Evolutionary conservation across 2,797 vertebrate species (phyloP).

Genomic region (Enteromius radiatus): DNA sequence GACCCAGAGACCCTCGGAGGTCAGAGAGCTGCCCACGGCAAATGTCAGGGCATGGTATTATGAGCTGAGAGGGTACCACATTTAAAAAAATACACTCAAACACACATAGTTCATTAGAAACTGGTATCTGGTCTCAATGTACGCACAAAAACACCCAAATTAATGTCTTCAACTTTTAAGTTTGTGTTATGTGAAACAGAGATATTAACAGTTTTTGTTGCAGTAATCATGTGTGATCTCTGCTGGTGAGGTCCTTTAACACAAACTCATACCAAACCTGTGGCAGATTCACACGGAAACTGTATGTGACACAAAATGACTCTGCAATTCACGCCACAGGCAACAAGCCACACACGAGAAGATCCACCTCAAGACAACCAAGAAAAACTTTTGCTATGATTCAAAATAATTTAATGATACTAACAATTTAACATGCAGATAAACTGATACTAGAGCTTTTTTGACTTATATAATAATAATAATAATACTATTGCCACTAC

Average conservation of each 20-base stretch:
- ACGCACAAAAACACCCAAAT: neutral
- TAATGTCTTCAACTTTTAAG: neutral
- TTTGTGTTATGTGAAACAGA: neutral
- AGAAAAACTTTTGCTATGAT: neutral
- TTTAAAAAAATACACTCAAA: neutral
- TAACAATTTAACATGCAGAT: neutral
- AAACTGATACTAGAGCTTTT: neutral
- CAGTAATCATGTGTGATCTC: conserved; percentile 60
- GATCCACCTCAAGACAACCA: neutral
- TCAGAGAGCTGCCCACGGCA: conserved; percentile 29
- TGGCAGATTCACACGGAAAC: conserved; percentile 4
- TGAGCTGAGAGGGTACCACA: neutral
- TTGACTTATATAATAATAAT: neutral
- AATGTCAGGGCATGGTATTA: conserved; percentile 20
- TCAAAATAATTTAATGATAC: neutral
- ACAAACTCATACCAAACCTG: neutral
- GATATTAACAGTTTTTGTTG: conserved; percentile 17
- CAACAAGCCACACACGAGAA: neutral
- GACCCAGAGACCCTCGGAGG: neutral
- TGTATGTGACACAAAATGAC: conserved; percentile 30
- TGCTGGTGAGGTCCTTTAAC: conserved; percentile 54
- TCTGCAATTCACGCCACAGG: neutral
- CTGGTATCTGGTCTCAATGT: neutral
- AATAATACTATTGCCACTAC: neutral
- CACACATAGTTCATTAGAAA: neutral